Evolutionary conservation across 2,888 invertebrate genomes (phyloP).

Genomic region (Lithophane ornitopus): DNA sequence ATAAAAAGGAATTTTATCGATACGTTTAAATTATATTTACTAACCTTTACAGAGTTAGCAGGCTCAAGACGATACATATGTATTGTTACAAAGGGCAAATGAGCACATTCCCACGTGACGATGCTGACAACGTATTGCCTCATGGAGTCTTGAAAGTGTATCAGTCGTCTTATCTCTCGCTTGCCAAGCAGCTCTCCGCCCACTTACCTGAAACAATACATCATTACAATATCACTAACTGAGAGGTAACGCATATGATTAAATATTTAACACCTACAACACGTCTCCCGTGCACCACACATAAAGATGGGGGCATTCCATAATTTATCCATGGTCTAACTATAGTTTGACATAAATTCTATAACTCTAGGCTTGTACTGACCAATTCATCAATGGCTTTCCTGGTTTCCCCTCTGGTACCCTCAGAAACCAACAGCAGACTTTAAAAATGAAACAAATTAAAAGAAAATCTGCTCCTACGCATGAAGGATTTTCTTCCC

Average conservation of each 20-base stretch:
- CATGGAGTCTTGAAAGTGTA: constrained; percentile 80
- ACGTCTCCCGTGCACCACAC: constrained; percentile 50
- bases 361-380: not conserved
- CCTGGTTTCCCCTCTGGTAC: too few relatives aligned
- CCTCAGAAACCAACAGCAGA: not conserved
- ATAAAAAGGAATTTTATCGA: constrained; percentile 60
- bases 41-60: constrained; percentile 64
- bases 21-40: constrained; percentile 44
- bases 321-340: constrained; percentile 1
- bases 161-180: constrained; percentile 81
- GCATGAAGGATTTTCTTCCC: not conserved
- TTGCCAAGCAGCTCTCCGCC: constrained; percentile 79
- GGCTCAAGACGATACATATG: constrained; percentile 5
- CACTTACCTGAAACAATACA: constrained; percentile 90
- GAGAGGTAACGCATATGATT: constrained; percentile 78
- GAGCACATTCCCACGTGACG: constrained; percentile 56
- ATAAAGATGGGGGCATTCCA: constrained; percentile 28
- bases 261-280: constrained; percentile 78
- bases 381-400: not conserved
- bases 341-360: not conserved
- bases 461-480: not conserved
- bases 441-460: not conserved
- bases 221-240: constrained; percentile 88
- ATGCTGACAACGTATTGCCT: constrained; percentile 81
- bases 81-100: constrained; percentile 69